Evolutionary conservation across 2,888 invertebrate genomes (phyloP).

Genomic region (Anoplius nigerrimus): DNA sequence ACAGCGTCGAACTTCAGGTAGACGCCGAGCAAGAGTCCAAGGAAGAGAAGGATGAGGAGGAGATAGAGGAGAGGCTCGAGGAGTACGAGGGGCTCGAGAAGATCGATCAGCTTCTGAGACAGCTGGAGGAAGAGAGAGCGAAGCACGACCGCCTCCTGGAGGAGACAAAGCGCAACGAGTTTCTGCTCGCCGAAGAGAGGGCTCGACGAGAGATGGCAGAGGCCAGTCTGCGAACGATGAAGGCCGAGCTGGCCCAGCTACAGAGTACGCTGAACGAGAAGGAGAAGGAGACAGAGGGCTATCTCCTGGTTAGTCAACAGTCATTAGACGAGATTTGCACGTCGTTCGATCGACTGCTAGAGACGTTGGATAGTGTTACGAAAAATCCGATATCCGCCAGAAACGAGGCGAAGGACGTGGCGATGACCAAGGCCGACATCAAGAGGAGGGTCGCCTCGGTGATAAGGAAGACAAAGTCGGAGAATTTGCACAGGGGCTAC

Average conservation of each 20-base stretch:
- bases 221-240: slow-evolving; percentile 56
- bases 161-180: slow-evolving; percentile 51
- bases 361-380: slow-evolving; percentile 58
- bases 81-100: slow-evolving; percentile 67
- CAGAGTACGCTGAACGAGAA: slow-evolving; percentile 59
- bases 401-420: slow-evolving; percentile 23
- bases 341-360: slow-evolving; percentile 63
- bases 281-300: slow-evolving; percentile 63
- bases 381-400: slow-evolving; percentile 28
- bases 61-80: neutral
- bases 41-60: slow-evolving; percentile 11
- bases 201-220: slow-evolving; percentile 63
- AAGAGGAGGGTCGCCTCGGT: slow-evolving; percentile 57
- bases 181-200: slow-evolving; percentile 62
- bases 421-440: slow-evolving; percentile 49
- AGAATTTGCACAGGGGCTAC: slow-evolving; percentile 58
- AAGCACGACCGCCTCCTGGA: slow-evolving; percentile 60
- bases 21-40: neutral
- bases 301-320: slow-evolving; percentile 63
- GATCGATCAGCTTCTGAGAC: slow-evolving; percentile 60
- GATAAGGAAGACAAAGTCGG: slow-evolving; percentile 70
- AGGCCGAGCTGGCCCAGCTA: slow-evolving; percentile 56
- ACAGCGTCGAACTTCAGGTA: neutral
- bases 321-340: slow-evolving; percentile 66
- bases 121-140: slow-evolving; percentile 49